Base-by-base conservation (phyloP, 2,888 invertebrate genomes). In the Spilosoma lubricipeda region DNA sequence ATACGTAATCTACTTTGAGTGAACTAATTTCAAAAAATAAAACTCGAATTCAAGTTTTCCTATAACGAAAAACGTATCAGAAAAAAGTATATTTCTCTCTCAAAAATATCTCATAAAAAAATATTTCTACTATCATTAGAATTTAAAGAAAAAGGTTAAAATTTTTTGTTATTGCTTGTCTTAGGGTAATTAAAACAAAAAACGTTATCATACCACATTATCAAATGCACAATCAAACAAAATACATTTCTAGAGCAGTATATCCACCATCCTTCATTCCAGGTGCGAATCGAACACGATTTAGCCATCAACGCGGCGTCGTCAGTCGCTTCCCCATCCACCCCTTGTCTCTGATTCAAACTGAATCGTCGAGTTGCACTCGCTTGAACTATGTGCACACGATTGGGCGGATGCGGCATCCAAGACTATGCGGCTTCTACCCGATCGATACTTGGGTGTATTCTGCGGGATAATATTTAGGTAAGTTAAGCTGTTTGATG, bases 231-330 rank as follows among this genome's bases (percentile, higher is more conserved):
- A 56, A n/a, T 23, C 52, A 56, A 56, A 56, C 3, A 56, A n/a
- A 52, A 56, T 23, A 23, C 52, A n/a, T 36, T 39, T n/a, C 56
- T 90, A 90, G 89, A 94, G 93, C 90, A 88, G 77, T 84, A 68
- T 84, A 27, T 80, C 63, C 3, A 59, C 36, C 83, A 48, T 75
- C 77, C 75, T 81, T 82, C 84, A 80, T 87, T 87, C 89, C 95
- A 95, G 95, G 95, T 95, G 94, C 87, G 90, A 94, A 93, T 93
- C 91, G 94, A 93, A 95, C 95, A 95, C 93, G 94, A 92, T 94
- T 95, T 92, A 91, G 92, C 95, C 95, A 95, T 95, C 95, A 95
- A 91, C 84, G 88, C 73, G 70, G 89, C 88, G 89, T 92, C 93
- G 92, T 91, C 93, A 90, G 90, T 91, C 89, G 90, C 86, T 79